Base-by-base conservation (phyloP, 2,888 invertebrate genomes). In the Cryptophagus acutangulus region DNA sequence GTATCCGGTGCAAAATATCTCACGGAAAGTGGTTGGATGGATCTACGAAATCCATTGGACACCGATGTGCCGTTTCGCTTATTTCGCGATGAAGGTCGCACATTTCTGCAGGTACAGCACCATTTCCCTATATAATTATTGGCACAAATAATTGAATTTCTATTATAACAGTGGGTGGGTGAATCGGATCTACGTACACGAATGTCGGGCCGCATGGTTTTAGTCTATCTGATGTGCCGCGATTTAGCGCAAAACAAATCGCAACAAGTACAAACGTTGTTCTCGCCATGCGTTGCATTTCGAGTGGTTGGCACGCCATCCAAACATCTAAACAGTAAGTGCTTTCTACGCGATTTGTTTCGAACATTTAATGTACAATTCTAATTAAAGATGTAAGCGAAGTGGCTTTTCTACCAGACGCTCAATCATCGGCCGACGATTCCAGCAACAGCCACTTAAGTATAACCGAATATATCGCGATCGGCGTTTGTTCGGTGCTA, bases 281-380 rank as follows among this genome's bases (percentile, higher is more conserved):
- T 87, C 66, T 82, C 85, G 2, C 89, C 89, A 0, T 91, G 90
- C 61, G 86, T 90, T 33, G 86, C 88, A 2, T 90, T 91, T 60
- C 75, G 90, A 49, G 83, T 90, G 4, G 88, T 87, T 53, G 91
- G 91, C 37, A 82, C 85, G 24, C 86, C 88, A 8, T 78, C 77
- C 1, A 81, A 75, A 62, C 74, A 77, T 58, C 65, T 74, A 31
- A 56, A 41, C 38, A 60, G 61, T 61, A 51, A 54, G 57, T 17
- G 17, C 9, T 8, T 5, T 10, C 12, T 8, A 10, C 12, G 5
- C 6, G 5, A 29, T 29, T 29, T 8, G 5, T 8, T 29, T 29
- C 29, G n/a, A 26, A 10, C 12, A 16, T 31, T 5, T 13, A 31
- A 31, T 31, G 16, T 16, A 31, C 29, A 29, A 29, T 5, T 8